A percentile compares a stretch with the other conserved stretches of the same genome.
These are phyloP conservation scores for Eupelmus urozonus DNA, from an alignment of 2,888 invertebrate species.

Conservation along the genomic window DNA sequence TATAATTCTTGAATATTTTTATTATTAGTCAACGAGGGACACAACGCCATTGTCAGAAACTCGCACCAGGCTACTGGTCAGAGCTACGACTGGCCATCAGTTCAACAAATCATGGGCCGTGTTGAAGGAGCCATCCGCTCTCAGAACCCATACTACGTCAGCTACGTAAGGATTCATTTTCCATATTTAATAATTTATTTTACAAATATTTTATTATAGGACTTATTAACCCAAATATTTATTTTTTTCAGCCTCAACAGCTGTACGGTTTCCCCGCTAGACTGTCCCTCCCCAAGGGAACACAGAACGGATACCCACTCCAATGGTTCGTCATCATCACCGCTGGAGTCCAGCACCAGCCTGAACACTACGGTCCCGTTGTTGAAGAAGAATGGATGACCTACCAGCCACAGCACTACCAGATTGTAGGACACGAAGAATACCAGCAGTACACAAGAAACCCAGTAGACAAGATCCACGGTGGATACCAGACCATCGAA, in stretches of 20 bases:
- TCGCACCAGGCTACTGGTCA: slow-evolving; percentile 80
- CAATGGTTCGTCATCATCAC: slow-evolving; percentile 82
- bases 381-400: slow-evolving; percentile 50
- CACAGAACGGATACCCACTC: slow-evolving; percentile 81
- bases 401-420: slow-evolving; percentile 64
- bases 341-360: slow-evolving; percentile 77
- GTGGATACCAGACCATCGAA: slow-evolving; percentile 66
- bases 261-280: slow-evolving; percentile 81
- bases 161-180: slow-evolving; percentile 66
- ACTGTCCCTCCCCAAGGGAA: slow-evolving; percentile 83
- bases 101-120: slow-evolving; percentile 82
- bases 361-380: slow-evolving; percentile 78
- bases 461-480: slow-evolving; percentile 58
- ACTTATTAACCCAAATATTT: slow-evolving; percentile 70
- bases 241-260: slow-evolving; percentile 77
- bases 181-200: neutral
- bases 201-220: neutral
- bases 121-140: slow-evolving; percentile 79
- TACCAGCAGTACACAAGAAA: slow-evolving; percentile 64
- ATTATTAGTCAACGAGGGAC: slow-evolving; percentile 80
- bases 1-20: neutral
- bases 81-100: slow-evolving; percentile 79
- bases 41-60: slow-evolving; percentile 84
- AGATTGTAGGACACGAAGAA: slow-evolving; percentile 67
- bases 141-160: slow-evolving; percentile 73